These are phyloP conservation scores for Eupithecia pulchellata DNA, from an alignment of 2,888 invertebrate species.

Conservation along the genomic window DNA sequence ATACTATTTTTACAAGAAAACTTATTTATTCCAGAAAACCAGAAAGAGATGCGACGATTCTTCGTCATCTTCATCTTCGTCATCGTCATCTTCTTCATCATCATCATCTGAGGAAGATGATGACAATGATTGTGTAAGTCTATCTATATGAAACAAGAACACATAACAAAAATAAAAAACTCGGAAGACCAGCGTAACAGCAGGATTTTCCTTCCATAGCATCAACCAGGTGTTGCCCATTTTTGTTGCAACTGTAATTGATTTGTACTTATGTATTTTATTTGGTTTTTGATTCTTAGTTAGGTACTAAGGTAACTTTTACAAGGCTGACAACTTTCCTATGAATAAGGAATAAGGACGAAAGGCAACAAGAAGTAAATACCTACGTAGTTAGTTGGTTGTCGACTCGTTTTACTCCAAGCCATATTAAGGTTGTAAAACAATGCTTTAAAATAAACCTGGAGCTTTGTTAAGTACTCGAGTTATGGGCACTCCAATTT, in stretches of 20 bases:
- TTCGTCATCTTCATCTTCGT: conserved; percentile 61
- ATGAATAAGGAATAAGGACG: neutral
- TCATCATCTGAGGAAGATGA: conserved; percentile 56
- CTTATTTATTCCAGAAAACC: conserved; percentile 45
- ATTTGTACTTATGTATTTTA: too few species aligned
- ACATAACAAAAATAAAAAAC: too few species aligned
- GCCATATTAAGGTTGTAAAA: conserved; percentile 17
- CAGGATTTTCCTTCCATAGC: neutral
- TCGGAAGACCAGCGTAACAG: too few species aligned
- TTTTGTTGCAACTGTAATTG: too few species aligned
- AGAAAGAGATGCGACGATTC: conserved; percentile 52
- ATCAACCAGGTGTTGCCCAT: too few species aligned
- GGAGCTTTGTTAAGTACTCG: conserved; percentile 28
- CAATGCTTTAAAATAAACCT: conserved; percentile 28
- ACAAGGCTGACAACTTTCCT: neutral
- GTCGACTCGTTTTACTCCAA: conserved; percentile 9
- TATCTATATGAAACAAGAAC: neutral
- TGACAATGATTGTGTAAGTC: conserved; percentile 43
- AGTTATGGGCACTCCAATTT: conserved; percentile 65
- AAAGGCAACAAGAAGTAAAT: neutral
- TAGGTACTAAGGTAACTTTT: neutral
- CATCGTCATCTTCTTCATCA: conserved; percentile 55
- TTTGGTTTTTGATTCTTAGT: too few species aligned
- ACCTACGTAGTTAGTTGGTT: conserved; percentile 1
- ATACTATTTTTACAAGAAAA: neutral